Conservation (phyloP, 2,797 vertebrate genomes). For the Arnoldichthys spilopterus region DNA sequence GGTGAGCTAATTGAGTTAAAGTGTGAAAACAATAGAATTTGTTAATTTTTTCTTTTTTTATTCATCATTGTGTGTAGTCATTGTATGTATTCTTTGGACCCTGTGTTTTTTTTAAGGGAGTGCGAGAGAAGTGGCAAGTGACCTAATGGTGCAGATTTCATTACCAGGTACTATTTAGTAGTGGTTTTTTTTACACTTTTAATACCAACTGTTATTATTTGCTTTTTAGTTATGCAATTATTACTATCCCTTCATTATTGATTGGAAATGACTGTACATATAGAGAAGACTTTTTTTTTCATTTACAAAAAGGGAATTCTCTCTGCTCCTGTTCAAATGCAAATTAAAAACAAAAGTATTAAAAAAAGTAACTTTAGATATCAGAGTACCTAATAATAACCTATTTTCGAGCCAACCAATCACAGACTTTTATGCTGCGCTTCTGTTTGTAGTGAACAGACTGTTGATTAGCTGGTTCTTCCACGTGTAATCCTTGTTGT, state of each 20-base stretch:
- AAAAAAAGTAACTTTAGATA: constrained; percentile 39
- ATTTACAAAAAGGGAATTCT: constrained; percentile 45
- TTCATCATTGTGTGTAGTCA: constrained; percentile 18
- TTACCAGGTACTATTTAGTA: constrained; percentile 56
- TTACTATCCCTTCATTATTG: constrained; percentile 35
- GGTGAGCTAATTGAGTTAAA: constrained; percentile 52
- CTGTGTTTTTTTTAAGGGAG: not conserved
- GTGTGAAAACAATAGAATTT: constrained; percentile 36
- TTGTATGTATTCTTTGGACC: constrained; percentile 46
- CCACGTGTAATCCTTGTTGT: constrained; percentile 54
- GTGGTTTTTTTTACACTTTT: constrained; percentile 44
- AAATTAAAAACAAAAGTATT: constrained; percentile 31
- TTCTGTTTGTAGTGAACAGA: constrained; percentile 38
- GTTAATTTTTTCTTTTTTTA: constrained; percentile 14
- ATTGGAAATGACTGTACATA: constrained; percentile 40
- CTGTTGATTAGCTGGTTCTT: constrained; percentile 43
- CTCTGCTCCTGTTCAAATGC: constrained; percentile 43
- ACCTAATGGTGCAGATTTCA: constrained; percentile 29
- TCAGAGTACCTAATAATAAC: constrained; percentile 41
- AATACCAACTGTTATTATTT: constrained; percentile 50
- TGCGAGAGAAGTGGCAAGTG: constrained; percentile 42
- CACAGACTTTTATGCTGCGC: constrained; percentile 33
- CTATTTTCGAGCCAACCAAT: constrained; percentile 38
- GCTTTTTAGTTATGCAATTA: constrained; percentile 53
- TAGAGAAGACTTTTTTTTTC: constrained; percentile 29